Percentiles rank a stretch among this genome's conserved stretches.
These are phyloP conservation scores for Brienomyrus longianalis DNA, from an alignment of 2,113 vertebrate genomes.

Conservation along the genomic window DNA sequence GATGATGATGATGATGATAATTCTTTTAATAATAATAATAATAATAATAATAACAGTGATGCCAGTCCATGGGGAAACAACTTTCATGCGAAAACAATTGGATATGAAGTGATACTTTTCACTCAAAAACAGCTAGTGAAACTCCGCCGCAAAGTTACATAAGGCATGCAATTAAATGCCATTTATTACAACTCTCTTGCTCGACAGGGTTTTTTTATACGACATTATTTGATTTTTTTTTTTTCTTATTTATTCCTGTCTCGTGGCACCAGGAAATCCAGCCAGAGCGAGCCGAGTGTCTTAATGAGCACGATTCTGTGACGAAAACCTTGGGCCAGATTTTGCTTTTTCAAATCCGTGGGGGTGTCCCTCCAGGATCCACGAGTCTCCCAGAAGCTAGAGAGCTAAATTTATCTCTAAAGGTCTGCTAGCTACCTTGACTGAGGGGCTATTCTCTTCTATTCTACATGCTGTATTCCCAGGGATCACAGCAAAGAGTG, in stretches of 20 bases:
- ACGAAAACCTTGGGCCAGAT: not conserved
- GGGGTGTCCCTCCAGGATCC: not conserved
- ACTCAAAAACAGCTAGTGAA: not conserved
- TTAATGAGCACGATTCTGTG: not conserved
- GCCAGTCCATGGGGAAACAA: not conserved
- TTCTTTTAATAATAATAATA: not conserved
- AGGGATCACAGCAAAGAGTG: not conserved
- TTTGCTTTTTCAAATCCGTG: not conserved
- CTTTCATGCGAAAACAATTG: no score
- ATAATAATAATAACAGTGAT: not conserved
- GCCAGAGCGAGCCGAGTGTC: not conserved
- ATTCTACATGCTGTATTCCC: not conserved
- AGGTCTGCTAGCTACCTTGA: not conserved
- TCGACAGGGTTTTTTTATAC: slow-evolving; percentile 7
- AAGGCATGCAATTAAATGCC: slow-evolving; percentile 3
- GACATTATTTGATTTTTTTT: slow-evolving; percentile 17
- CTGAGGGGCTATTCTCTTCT: not conserved
- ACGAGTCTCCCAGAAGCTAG: not conserved
- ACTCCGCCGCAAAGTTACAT: not conserved
- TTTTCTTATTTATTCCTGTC: slow-evolving; percentile 2
- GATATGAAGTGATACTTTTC: not conserved
- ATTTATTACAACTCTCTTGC: slow-evolving; percentile 12
- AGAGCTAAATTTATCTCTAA: not conserved
- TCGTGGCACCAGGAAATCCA: not conserved
- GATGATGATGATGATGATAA: no score